Conservation (phyloP, 2,113 vertebrate species). For the Actenoides lindsayi region DNA sequence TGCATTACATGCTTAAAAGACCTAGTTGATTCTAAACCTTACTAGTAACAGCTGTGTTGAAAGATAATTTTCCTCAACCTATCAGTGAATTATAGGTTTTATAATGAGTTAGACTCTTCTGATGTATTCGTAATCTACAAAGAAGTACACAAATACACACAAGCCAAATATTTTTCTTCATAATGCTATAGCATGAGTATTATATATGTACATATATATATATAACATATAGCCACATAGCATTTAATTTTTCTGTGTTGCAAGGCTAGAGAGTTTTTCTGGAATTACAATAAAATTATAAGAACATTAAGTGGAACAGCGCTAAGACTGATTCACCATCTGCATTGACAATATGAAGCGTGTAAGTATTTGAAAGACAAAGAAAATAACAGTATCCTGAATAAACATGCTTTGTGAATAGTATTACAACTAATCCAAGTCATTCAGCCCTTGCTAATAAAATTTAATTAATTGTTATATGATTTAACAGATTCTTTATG, state of each 20-base stretch:
- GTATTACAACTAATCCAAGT: slow-evolving; percentile 2
- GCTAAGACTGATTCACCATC: not conserved
- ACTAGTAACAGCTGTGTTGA: not conserved
- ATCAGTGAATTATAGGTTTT: not conserved
- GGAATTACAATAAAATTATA: not conserved
- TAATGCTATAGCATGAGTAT: not conserved
- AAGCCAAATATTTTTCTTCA: not conserved
- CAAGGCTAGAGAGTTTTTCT: not conserved
- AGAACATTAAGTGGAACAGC: not conserved
- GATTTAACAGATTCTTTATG: slow-evolving; percentile 22
- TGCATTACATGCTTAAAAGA: not conserved
- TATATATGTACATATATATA: too few species aligned
- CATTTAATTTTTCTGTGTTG: not conserved
- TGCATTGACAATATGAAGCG: not conserved
- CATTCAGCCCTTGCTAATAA: slow-evolving; percentile 1
- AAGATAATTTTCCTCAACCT: not conserved
- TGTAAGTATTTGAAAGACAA: slow-evolving; percentile 10
- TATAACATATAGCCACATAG: not conserved
- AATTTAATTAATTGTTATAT: slow-evolving; percentile 9
- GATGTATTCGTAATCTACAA: not conserved
- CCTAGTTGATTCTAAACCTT: not conserved
- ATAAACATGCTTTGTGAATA: not conserved
- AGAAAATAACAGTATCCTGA: not conserved
- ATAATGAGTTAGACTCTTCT: not conserved
- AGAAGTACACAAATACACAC: not conserved